These are phyloP conservation scores for Prochilodus magdalenae DNA, from an alignment of 2,113 vertebrate genomes.

Conservation along the genomic window DNA sequence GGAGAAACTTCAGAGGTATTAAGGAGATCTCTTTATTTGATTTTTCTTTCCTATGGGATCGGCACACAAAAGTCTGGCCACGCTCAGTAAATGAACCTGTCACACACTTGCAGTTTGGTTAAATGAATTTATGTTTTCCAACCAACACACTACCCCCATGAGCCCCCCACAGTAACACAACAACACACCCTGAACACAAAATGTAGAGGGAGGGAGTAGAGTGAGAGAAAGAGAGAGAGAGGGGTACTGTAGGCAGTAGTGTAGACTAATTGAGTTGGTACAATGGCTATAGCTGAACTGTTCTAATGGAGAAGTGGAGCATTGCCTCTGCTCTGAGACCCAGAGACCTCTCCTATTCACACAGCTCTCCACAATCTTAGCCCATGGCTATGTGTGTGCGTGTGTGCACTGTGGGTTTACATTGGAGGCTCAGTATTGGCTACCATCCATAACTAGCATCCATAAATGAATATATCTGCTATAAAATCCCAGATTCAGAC, in stretches of 20 bases:
- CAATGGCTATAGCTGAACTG: slow-evolving; percentile 39
- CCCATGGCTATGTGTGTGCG: slow-evolving; percentile 40
- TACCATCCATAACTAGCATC: slow-evolving; percentile 26
- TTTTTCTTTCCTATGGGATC: background rate
- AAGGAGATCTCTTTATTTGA: background rate
- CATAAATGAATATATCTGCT: slow-evolving; percentile 39
- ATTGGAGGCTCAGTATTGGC: slow-evolving; percentile 16
- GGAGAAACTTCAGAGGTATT: no score
- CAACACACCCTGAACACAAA: background rate
- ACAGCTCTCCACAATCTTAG: slow-evolving; percentile 24
- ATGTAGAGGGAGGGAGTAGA: background rate
- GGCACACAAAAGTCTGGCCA: slow-evolving; percentile 29
- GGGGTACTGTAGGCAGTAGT: slow-evolving; percentile 20
- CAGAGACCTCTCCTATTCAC: slow-evolving; percentile 47
- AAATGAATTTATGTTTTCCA: slow-evolving; percentile 47
- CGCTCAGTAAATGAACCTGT: slow-evolving; percentile 53
- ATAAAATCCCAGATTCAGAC: slow-evolving; percentile 14
- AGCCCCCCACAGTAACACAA: slow-evolving; percentile 54
- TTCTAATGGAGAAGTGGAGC: slow-evolving; percentile 42
- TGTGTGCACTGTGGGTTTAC: slow-evolving; percentile 31
- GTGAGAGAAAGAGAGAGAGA: background rate
- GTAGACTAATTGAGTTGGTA: slow-evolving; percentile 16
- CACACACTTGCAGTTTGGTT: slow-evolving; percentile 43
- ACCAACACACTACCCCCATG: slow-evolving; percentile 41
- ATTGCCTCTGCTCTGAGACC: slow-evolving; percentile 35